phyloP scores from a whole-genome alignment of 1,140 invertebrate species.

The Asbolus verrucosus region DNA sequence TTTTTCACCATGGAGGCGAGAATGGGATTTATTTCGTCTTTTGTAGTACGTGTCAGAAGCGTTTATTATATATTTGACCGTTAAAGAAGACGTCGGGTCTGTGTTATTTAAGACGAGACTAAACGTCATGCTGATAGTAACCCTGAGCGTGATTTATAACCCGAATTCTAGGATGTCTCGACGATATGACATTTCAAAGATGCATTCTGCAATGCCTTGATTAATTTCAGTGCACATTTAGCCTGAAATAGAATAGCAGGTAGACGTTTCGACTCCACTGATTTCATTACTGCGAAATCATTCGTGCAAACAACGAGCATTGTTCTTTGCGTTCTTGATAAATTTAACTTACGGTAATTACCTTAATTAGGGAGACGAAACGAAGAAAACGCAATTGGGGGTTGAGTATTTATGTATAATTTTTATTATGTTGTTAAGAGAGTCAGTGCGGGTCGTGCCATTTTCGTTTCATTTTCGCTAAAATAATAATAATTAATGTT shows the following conservation, averaged over 20 bases:
- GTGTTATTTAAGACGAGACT: neutral
- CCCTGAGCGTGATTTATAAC: slow-evolving; percentile 8
- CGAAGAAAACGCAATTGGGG: neutral
- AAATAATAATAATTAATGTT: no score
- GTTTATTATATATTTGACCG: slow-evolving; percentile 42
- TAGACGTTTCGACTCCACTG: neutral
- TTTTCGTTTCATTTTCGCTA: no score
- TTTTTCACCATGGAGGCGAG: neutral
- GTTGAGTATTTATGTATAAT: slow-evolving; percentile 10
- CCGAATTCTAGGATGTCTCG: neutral
- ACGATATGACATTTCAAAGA: slow-evolving; percentile 17
- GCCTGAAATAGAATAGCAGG: slow-evolving; percentile 9
- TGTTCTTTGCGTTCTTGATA: slow-evolving; percentile 20
- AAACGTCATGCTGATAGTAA: neutral
- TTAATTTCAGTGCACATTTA: slow-evolving; percentile 16
- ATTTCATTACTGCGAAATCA: slow-evolving; percentile 2
- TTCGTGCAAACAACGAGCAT: slow-evolving; percentile 26
- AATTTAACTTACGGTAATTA: slow-evolving; percentile 30
- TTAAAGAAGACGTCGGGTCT: neutral
- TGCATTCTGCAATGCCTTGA: slow-evolving; percentile 16
- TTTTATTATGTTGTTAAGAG: no score
- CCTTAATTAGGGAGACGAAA: slow-evolving; percentile 13
- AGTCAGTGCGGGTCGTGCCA: no score
- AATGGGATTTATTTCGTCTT: slow-evolving; percentile 12
- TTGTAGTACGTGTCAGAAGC: neutral